A percentile compares a stretch with the other conserved stretches of the same genome.
Conservation (phyloP, 2,888 invertebrate species). For the Bembecia ichneumoniformis region DNA sequence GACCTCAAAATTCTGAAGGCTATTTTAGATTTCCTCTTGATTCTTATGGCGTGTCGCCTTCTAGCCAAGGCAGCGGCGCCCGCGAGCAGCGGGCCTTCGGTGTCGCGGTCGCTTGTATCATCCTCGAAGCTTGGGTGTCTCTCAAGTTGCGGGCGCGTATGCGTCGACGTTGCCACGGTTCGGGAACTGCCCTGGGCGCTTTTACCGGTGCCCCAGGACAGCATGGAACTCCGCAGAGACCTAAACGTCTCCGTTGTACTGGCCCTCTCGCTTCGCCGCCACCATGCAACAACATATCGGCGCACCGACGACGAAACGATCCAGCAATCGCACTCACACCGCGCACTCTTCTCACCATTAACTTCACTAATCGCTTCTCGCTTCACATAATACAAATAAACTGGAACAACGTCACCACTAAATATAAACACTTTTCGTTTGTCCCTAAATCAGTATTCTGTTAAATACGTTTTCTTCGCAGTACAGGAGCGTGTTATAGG, state of each 20-base stretch:
- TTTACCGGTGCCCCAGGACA: conserved; percentile 51
- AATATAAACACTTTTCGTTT: neutral
- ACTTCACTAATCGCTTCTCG: conserved; percentile 18
- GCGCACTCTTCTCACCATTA: conserved; percentile 30
- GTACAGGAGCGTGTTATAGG: conserved; percentile 23
- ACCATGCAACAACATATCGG: conserved; percentile 68
- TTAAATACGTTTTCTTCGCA: conserved; percentile 22
- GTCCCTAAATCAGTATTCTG: neutral
- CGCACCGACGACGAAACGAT: conserved; percentile 38
- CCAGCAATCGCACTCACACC: conserved; percentile 31
- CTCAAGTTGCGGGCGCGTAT: conserved; percentile 9
- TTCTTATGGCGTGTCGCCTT: conserved; percentile 61
- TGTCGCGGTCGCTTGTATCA: conserved; percentile 36
- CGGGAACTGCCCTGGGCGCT: conserved; percentile 38
- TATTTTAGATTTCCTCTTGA: conserved; percentile 59
- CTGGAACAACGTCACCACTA: neutral
- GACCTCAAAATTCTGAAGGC: conserved; percentile 56
- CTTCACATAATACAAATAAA: conserved; percentile 17
- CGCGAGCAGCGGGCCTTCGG: conserved; percentile 49
- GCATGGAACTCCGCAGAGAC: conserved; percentile 64
- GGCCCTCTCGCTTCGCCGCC: conserved; percentile 46
- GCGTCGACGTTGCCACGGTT: conserved; percentile 23
- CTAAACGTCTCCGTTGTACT: conserved; percentile 69
- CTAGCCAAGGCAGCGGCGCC: conserved; percentile 56
- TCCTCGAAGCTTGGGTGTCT: conserved; percentile 13